Base-by-base conservation (phyloP, 1,140 invertebrate species). In the Sinonovacula constricta region DNA sequence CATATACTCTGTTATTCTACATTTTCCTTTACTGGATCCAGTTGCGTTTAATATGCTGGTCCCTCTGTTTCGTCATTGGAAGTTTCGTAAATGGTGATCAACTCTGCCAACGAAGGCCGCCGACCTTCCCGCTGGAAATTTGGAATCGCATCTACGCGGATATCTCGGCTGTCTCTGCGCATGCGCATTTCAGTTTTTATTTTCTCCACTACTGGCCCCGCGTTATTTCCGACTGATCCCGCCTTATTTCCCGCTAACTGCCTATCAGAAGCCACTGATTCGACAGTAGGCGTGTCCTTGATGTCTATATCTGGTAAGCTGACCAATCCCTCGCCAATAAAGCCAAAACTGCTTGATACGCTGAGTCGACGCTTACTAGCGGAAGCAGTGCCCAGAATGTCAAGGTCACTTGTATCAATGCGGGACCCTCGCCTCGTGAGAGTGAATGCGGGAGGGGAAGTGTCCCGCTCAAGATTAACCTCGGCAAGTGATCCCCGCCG, bases 1-100 rank as follows among this genome's bases (percentile, higher is more conserved):
- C n/a, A n/a, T n/a, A n/a, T n/a, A n/a, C n/a, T n/a, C n/a, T n/a
- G n/a, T n/a, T n/a, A n/a, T n/a, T n/a, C n/a, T n/a, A n/a, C n/a
- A n/a, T n/a, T n/a, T n/a, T n/a, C n/a, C n/a, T n/a, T n/a, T n/a
- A n/a, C n/a, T n/a, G n/a, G n/a, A n/a, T n/a, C n/a, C n/a, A n/a
- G n/a, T n/a, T n/a, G n/a, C n/a, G n/a, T n/a, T n/a, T n/a, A n/a
- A n/a, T n/a, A n/a, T n/a, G n/a, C n/a, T n/a, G n/a, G n/a, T n/a
- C n/a, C n/a, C n/a, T n/a, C 33, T 2, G 26, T 28, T 10, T 74
- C 70, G 45, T 75, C 71, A 28, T 59, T 33, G 5, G 63, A 45
- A 10, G n/a, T 53, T 39, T 76, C 72, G 49, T 76, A 76, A 30
- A 76, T 76, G 22, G 72, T 76, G 18, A 76, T 76, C 28, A 76